Evolutionary conservation across 1,140 invertebrate genomes (phyloP).

Genomic region (Eurosta solidaginis): DNA sequence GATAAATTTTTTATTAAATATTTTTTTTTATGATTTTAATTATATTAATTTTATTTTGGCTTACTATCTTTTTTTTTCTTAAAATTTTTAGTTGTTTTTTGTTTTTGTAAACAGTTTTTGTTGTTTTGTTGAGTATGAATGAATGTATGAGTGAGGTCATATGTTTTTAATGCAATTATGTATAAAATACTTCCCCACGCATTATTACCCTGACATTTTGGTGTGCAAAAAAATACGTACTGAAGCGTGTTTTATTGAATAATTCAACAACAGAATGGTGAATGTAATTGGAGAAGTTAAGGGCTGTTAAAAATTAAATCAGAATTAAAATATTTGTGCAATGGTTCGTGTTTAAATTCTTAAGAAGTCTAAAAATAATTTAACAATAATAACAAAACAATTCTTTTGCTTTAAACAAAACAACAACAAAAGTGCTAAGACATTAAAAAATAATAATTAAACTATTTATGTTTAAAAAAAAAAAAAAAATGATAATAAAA

Average conservation of each 20-base stretch:
- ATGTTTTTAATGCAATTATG: neutral
- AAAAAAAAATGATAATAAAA: too few species aligned
- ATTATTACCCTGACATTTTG: conserved; percentile 9
- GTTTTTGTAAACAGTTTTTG: neutral
- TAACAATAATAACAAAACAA: neutral
- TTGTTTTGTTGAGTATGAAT: neutral
- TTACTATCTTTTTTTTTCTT: neutral
- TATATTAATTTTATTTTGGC: neutral
- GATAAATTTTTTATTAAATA: neutral
- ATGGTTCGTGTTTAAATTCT: neutral
- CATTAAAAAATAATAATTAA: too few species aligned
- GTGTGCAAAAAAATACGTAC: neutral
- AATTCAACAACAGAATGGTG: neutral
- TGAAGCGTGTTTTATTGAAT: neutral
- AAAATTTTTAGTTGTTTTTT: neutral
- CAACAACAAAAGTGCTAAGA: too few species aligned
- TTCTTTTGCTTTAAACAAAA: too few species aligned
- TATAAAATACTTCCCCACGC: conserved; percentile 11
- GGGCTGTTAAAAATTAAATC: neutral
- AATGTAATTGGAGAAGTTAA: neutral
- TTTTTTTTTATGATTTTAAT: neutral
- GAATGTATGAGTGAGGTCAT: neutral
- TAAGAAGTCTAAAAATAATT: neutral
- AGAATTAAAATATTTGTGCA: neutral
- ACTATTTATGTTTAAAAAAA: too few species aligned